These are phyloP conservation scores for Athetis lepigone DNA, from an alignment of 2,888 invertebrate species.

Conservation along the genomic window DNA sequence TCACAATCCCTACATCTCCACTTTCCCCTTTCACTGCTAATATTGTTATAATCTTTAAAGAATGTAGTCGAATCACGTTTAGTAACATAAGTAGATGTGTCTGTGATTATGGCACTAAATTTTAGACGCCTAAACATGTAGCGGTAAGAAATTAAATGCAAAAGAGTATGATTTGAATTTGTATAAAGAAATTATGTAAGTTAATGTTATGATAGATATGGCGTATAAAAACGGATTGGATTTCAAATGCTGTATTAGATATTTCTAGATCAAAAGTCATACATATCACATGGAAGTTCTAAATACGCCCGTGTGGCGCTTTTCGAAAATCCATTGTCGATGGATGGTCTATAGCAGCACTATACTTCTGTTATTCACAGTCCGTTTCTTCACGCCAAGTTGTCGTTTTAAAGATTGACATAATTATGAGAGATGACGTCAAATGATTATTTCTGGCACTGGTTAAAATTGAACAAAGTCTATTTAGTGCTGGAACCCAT, in stretches of 20 bases:
- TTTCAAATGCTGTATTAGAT: conserved; percentile 8
- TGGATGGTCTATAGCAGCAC: background rate
- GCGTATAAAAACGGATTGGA: conserved; percentile 1
- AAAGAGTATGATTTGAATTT: conserved; percentile 37
- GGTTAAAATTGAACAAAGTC: conserved; percentile 51
- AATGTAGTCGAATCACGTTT: conserved; percentile 34
- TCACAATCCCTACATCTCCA: conserved; percentile 9
- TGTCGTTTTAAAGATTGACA: conserved; percentile 15
- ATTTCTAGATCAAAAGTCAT: too few relatives aligned
- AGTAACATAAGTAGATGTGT: conserved; percentile 33
- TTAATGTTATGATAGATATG: conserved; percentile 26
- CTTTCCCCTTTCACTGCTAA: conserved; percentile 7
- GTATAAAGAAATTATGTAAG: conserved; percentile 42
- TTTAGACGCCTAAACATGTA: conserved; percentile 47
- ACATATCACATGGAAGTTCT: too few relatives aligned
- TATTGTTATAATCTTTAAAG: conserved; percentile 22
- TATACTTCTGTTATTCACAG: too few relatives aligned
- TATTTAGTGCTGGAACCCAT: conserved; percentile 64
- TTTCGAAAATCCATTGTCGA: too few relatives aligned
- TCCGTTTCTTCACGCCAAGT: conserved; percentile 4
- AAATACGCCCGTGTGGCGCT: background rate
- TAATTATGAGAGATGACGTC: conserved; percentile 9
- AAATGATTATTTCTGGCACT: conserved; percentile 45
- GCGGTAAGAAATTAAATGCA: conserved; percentile 43
- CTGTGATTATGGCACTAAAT: conserved; percentile 62